Evolutionary conservation across 2,113 vertebrate species (phyloP), one percentile per base, ranked within the genome.

Genomic region (Alouatta palliata): DNA sequence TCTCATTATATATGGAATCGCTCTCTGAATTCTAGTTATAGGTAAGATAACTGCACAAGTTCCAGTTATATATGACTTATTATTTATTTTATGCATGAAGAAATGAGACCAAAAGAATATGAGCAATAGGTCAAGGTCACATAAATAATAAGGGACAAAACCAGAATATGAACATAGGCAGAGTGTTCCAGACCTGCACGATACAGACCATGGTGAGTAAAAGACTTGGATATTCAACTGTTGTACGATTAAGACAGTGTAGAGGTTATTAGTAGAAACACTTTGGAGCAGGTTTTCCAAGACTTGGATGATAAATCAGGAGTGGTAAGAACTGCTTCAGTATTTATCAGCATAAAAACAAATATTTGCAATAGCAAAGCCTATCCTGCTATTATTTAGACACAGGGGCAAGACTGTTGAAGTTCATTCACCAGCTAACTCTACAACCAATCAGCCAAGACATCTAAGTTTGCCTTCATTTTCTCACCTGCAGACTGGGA

Each of bases 121-220:
- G 52, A 56, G 5, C 40, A 56, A 9, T 17, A 82, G 58, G 14
- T 30, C 13, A 20, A 27, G 54, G 56, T 47, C 94, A 88, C 81
- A 56, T 30, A 80, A 75, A 20, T n/a, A 7, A 68, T n/a, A 35
- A 85, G 25, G 2, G 27, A 2, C n/a, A 43, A 47, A 47, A 5
- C 25, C 40, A 37, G 47, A 32, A 37, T 79, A 66, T 12, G 19
- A 73, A 37, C n/a, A 3, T 2, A 25, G 40, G 8, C 56, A 32
- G 0, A 0, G 3, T 25, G 2, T 4, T 75, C 71, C 35, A 32
- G 19, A 27, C 7, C 13, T 61, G 3, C 1, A 16, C 10, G 13
- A 0, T 0, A 2, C 4, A 30, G 52, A 12, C 2, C 20, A 11
- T 1, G 20, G 35, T 52, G 54, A 84, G 52, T 21, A 49, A 25